Evolutionary conservation across 2,797 vertebrate genomes (phyloP).

Genomic region (Todus mexicanus): DNA sequence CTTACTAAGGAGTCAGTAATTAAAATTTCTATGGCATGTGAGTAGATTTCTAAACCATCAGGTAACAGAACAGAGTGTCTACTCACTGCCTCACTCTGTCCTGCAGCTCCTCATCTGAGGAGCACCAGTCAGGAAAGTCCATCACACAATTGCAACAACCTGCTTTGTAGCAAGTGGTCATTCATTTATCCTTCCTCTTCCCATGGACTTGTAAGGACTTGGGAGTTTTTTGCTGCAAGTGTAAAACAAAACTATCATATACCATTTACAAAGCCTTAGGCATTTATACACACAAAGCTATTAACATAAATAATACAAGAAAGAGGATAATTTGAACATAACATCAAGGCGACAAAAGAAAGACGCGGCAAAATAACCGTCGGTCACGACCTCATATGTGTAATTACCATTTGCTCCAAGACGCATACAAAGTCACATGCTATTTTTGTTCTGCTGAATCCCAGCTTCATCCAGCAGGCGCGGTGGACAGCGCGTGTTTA

Average conservation of each 20-base stretch:
- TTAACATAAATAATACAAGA: neutral
- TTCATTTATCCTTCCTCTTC: neutral
- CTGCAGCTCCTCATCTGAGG: neutral
- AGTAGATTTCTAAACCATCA: neutral
- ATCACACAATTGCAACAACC: neutral
- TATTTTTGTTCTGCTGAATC: neutral
- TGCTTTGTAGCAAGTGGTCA: neutral
- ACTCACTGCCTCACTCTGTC: too few relatives aligned
- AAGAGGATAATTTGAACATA: neutral
- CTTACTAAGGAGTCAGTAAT: neutral
- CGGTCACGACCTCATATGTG: neutral
- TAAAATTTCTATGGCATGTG: neutral
- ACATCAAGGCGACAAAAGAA: neutral
- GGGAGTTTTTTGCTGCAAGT: neutral
- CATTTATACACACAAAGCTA: neutral
- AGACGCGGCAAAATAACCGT: neutral
- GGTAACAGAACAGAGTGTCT: neutral
- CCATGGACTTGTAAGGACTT: neutral
- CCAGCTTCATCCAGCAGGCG: rapidly evolving
- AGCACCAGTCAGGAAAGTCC: neutral
- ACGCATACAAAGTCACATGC: rapidly evolving
- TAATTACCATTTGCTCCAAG: neutral
- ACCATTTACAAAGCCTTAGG: neutral
- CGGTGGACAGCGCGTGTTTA: neutral
- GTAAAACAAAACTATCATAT: neutral